phyloP scores from a whole-genome alignment of 2,113 vertebrate species.

The Embiotoca jacksoni region DNA sequence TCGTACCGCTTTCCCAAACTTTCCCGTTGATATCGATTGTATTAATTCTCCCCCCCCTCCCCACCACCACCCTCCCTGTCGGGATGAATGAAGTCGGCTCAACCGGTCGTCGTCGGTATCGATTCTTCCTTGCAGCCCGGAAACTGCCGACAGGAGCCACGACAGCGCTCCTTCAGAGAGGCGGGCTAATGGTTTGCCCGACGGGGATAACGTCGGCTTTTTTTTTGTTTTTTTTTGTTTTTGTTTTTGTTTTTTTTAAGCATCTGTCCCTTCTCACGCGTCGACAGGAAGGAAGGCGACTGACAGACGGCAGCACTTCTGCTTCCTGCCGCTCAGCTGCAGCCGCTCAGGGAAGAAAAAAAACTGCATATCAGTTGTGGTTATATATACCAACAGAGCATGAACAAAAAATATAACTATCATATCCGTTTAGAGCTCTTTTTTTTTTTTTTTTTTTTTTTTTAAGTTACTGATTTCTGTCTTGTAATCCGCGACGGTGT shows the following conservation, averaged over 20 bases:
- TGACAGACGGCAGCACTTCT: constrained; percentile 27
- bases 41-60: no score
- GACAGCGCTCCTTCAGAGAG: constrained; percentile 52
- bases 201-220: constrained; percentile 22
- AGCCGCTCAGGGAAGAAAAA: no score
- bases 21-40: no score
- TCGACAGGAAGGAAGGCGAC: constrained; percentile 50
- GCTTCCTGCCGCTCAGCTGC: constrained; percentile 9
- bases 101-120: constrained; percentile 28
- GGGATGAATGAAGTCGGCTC: constrained; percentile 16
- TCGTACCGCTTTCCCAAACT: no score
- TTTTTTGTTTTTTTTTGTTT: constrained; percentile 13
- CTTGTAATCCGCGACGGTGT: not conserved
- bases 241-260: not conserved
- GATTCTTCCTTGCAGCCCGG: constrained; percentile 52
- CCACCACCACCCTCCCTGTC: constrained; percentile 12
- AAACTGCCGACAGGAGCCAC: constrained; percentile 68
- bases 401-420: not conserved
- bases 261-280: constrained; percentile 42
- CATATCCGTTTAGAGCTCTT: no score
- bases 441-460: no score
- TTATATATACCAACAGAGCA: not conserved
- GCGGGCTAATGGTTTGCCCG: constrained; percentile 74
- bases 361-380: not conserved
- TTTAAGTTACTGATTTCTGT: no score